Conservation (phyloP, 2,888 invertebrate species). For the Dysmachus trigonus region DNA sequence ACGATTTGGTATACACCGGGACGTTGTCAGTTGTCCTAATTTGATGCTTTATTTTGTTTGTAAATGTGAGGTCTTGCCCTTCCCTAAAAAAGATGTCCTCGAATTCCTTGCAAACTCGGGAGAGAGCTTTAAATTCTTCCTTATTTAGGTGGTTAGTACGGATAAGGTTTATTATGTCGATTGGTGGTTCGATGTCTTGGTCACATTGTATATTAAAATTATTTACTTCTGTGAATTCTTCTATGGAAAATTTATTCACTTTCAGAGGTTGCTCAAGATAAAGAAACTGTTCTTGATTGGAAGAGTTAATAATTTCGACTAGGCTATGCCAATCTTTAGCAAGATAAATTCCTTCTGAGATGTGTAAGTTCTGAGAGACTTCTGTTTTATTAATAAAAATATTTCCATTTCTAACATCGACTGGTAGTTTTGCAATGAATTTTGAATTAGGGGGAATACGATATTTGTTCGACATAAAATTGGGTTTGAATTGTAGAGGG, state of each 20-base stretch:
- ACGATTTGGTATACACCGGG: constrained; percentile 27
- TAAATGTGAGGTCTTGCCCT: background rate
- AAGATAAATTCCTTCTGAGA: no score
- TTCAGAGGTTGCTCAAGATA: constrained; percentile 25
- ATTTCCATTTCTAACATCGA: background rate
- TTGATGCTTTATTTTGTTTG: background rate
- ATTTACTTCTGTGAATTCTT: background rate
- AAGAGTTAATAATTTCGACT: background rate
- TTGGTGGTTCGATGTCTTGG: background rate
- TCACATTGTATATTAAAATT: background rate
- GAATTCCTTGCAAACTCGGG: background rate
- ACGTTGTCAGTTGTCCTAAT: background rate
- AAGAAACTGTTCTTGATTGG: background rate
- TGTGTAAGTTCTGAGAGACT: no score
- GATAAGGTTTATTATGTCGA: background rate
- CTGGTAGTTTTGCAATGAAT: background rate
- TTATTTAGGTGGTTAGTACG: background rate
- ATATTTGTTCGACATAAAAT: background rate
- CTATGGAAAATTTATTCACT: background rate
- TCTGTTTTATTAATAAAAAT: background rate
- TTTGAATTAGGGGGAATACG: background rate
- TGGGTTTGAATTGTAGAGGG: background rate
- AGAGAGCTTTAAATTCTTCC: background rate
- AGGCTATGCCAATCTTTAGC: background rate
- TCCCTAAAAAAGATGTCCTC: constrained; percentile 21